Conservation (phyloP, 1,140 invertebrate genomes). For the Temnothorax longispinosus region DNA sequence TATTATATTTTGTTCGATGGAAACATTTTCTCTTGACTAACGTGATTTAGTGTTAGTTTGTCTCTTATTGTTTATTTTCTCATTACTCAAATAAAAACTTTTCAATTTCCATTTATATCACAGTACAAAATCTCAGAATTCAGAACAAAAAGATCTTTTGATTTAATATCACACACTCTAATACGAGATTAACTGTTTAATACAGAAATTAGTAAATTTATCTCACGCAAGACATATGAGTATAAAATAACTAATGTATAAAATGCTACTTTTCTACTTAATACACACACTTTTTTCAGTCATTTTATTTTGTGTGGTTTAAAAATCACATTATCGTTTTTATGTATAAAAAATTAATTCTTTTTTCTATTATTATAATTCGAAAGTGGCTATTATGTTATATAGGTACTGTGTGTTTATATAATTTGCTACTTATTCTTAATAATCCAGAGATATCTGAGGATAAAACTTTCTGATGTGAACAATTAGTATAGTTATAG, state of each 20-base stretch:
- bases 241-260: background rate
- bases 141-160: background rate
- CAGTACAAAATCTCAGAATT: background rate
- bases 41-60: background rate
- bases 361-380: background rate
- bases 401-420: no score
- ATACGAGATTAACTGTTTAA: conserved; percentile 8
- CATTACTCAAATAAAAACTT: background rate
- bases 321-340: background rate
- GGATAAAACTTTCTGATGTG: background rate
- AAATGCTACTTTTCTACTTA: background rate
- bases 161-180: background rate
- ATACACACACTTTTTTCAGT: background rate
- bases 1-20: background rate
- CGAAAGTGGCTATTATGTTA: background rate
- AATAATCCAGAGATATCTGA: background rate
- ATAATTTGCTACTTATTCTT: background rate
- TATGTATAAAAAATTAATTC: background rate
- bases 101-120: background rate
- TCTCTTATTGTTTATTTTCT: background rate
- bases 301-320: background rate
- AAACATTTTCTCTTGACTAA: background rate
- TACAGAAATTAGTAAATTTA: background rate
- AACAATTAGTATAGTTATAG: background rate
- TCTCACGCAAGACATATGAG: background rate